phyloP scores from a whole-genome alignment of 2,888 invertebrate genomes.

The Drosophila vallismaia region DNA sequence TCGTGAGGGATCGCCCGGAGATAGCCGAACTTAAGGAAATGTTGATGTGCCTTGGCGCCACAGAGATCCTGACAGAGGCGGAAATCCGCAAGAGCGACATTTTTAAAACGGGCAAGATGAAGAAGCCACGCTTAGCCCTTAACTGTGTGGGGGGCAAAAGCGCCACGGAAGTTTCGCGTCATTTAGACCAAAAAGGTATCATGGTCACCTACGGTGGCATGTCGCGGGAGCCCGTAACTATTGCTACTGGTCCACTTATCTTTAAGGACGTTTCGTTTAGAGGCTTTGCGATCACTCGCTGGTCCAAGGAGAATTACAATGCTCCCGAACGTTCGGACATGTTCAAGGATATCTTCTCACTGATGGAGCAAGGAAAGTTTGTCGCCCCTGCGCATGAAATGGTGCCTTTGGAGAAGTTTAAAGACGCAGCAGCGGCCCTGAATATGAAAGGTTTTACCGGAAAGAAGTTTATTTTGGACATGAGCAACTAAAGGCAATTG shows the following conservation, averaged over 20 bases:
- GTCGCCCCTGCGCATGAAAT: slow-evolving; percentile 89
- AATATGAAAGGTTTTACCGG: slow-evolving; percentile 89
- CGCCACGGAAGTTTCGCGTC: slow-evolving; percentile 91
- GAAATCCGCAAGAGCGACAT: slow-evolving; percentile 88
- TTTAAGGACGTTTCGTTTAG: slow-evolving; percentile 91
- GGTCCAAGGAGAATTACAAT: slow-evolving; percentile 88
- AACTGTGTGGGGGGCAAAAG: slow-evolving; percentile 98
- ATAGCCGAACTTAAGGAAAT: slow-evolving; percentile 87
- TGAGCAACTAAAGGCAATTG: slow-evolving; percentile 54
- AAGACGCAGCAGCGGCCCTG: slow-evolving; percentile 89
- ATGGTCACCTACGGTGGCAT: slow-evolving; percentile 98
- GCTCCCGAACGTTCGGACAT: slow-evolving; percentile 88
- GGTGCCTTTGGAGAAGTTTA: slow-evolving; percentile 89
- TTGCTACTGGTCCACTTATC: slow-evolving; percentile 91
- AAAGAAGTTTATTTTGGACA: slow-evolving; percentile 88
- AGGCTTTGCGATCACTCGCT: slow-evolving; percentile 96
- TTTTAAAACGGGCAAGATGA: slow-evolving; percentile 85
- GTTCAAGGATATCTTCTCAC: slow-evolving; percentile 89
- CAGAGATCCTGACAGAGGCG: slow-evolving; percentile 92
- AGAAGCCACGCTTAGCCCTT: slow-evolving; percentile 91
- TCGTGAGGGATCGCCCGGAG: slow-evolving; percentile 92
- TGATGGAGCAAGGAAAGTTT: slow-evolving; percentile 89
- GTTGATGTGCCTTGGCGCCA: slow-evolving; percentile 91
- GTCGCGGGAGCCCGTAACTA: slow-evolving; percentile 93
- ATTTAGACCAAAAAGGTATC: slow-evolving; percentile 89